These are phyloP conservation scores for Caenorhabditis sulstoni DNA, from an alignment of 2,888 invertebrate species.

Conservation along the genomic window DNA sequence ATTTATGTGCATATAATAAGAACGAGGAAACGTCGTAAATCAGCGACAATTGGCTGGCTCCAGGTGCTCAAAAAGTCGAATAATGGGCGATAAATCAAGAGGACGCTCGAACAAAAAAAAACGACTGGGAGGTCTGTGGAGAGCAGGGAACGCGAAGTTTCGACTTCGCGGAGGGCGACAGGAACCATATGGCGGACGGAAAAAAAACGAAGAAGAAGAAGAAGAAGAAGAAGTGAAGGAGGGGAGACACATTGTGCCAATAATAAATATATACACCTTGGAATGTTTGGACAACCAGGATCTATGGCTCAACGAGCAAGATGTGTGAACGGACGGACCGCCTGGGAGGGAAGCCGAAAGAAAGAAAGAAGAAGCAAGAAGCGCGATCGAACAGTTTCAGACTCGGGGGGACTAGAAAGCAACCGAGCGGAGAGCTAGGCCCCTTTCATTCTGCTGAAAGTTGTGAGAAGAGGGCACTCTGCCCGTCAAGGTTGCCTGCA, in stretches of 20 bases:
- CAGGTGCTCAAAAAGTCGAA: conserved; percentile 12
- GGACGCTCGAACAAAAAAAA: conserved; percentile 5
- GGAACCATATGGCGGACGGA: conserved; percentile 41
- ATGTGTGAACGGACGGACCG: too few relatives aligned
- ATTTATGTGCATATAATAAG: conserved; percentile 29
- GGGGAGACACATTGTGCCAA: conserved; percentile 15
- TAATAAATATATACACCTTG: conserved; percentile 40
- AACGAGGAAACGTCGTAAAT: conserved; percentile 17
- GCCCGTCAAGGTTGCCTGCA: too few relatives aligned
- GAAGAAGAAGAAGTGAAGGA: not conserved
- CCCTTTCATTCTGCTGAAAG: too few relatives aligned
- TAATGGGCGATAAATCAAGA: conserved; percentile 43
- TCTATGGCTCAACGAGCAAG: conserved; percentile 10
- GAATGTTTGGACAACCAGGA: conserved; percentile 24
- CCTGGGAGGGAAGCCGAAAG: too few relatives aligned
- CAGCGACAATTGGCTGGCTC: conserved; percentile 24
- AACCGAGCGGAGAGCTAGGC: too few relatives aligned
- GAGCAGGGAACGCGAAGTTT: not conserved
- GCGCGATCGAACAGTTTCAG: too few relatives aligned
- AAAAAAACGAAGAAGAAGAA: not conserved
- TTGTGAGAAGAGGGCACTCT: too few relatives aligned
- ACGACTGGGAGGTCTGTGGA: conserved; percentile 20
- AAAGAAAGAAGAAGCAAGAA: not conserved
- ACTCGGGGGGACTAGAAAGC: too few relatives aligned
- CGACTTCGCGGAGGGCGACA: conserved; percentile 13